Percentiles rank a stretch among this genome's conserved stretches.
These are phyloP conservation scores for Drosophila peninsularis DNA, from an alignment of 2,888 invertebrate species.

Conservation along the genomic window DNA sequence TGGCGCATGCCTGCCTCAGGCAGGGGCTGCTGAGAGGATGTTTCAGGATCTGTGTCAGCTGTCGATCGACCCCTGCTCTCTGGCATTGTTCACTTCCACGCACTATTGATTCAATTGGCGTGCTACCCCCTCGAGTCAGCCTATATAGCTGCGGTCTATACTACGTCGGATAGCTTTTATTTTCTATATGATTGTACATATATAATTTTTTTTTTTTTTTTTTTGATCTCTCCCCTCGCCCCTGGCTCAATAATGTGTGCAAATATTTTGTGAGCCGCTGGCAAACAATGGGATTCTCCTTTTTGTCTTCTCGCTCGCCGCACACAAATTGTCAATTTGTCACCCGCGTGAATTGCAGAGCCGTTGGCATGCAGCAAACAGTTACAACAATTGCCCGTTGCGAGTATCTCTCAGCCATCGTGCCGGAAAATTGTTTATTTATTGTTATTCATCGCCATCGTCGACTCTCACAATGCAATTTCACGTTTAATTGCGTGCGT, in stretches of 20 bases:
- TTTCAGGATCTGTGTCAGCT: conserved; percentile 46
- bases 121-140: conserved; percentile 23
- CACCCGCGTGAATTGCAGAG: conserved; percentile 54
- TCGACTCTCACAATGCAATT: conserved; percentile 56
- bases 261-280: conserved; percentile 46
- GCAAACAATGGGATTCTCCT: conserved; percentile 27
- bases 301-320: conserved; percentile 21
- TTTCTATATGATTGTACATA: background rate
- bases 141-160: conserved; percentile 23
- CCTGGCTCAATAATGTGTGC: conserved; percentile 27
- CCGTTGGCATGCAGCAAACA: conserved; percentile 23
- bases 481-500: conserved; percentile 63
- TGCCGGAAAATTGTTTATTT: conserved; percentile 65
- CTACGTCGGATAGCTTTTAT: no score
- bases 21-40: conserved; percentile 22
- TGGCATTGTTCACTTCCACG: conserved; percentile 34
- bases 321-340: conserved; percentile 66
- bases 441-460: conserved; percentile 37
- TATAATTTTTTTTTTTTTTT: background rate
- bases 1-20: conserved; percentile 46
- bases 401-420: conserved; percentile 44
- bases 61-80: conserved; percentile 37
- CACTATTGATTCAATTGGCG: conserved; percentile 49
- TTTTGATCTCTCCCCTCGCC: conserved; percentile 14
- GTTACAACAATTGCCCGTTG: conserved; percentile 9